Percentiles rank a stretch among this genome's conserved stretches.
Evolutionary conservation across 2,888 invertebrate species (phyloP).

Genomic region (Agriotes lineatus): DNA sequence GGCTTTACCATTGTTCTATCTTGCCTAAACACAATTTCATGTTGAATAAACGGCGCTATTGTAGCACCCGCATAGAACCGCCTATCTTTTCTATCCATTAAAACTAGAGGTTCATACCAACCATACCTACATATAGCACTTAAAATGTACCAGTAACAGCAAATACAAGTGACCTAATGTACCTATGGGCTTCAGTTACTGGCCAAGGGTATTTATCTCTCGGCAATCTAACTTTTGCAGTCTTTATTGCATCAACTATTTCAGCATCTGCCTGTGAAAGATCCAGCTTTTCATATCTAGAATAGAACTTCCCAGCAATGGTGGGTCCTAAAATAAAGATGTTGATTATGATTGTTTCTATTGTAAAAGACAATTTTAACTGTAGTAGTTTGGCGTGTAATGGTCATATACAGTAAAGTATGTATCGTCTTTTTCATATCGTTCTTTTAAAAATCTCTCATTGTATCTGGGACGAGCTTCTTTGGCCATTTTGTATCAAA

Average conservation of each 20-base stretch:
- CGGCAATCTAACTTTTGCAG: conserved; percentile 55
- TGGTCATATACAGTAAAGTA: conserved; percentile 55
- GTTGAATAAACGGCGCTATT: conserved; percentile 44
- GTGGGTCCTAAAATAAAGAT: conserved; percentile 49
- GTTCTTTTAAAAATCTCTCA: conserved; percentile 54
- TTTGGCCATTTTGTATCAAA: not conserved
- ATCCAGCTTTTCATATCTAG: conserved; percentile 56
- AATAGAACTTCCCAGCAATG: conserved; percentile 62
- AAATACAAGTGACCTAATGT: too few relatives aligned
- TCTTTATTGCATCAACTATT: conserved; percentile 54
- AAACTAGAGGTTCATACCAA: conserved; percentile 51
- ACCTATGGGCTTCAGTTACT: conserved; percentile 60
- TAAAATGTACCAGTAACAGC: too few relatives aligned
- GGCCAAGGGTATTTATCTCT: conserved; percentile 58
- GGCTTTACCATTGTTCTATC: conserved; percentile 49
- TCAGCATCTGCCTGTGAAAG: conserved; percentile 52
- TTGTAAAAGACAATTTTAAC: conserved; percentile 46
- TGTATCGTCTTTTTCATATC: conserved; percentile 54
- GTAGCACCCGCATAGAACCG: conserved; percentile 51
- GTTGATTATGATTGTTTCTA: not conserved
- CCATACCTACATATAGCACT: conserved; percentile 59
- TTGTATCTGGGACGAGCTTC: not conserved
- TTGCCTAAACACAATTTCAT: conserved; percentile 44
- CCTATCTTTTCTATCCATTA: conserved; percentile 53
- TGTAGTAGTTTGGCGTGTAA: conserved; percentile 56